Conservation (phyloP, 1,140 invertebrate species). For the Achatina immaculata region DNA sequence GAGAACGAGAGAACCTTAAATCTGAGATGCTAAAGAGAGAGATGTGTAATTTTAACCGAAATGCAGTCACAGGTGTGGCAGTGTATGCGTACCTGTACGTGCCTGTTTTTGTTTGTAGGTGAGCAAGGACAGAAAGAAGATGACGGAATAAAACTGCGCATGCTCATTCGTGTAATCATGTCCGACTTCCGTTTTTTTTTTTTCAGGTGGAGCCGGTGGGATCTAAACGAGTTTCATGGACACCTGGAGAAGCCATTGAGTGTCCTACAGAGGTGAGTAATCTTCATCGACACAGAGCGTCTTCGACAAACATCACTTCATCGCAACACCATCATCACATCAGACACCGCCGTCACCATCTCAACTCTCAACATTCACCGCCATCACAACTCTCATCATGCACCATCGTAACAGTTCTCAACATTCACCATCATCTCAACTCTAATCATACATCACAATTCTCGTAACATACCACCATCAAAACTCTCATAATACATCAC, state of each 20-base stretch:
- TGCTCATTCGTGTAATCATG: not conserved
- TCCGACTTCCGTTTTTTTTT: not conserved
- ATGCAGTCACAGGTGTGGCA: not conserved
- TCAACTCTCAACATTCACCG: slow-evolving; percentile 18
- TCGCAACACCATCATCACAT: not conserved
- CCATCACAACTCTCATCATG: not conserved
- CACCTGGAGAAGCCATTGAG: slow-evolving; percentile 48
- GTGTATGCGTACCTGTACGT: not conserved
- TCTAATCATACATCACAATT: not conserved
- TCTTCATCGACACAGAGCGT: too few relatives aligned
- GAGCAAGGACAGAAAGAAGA: not conserved
- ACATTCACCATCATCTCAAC: not conserved
- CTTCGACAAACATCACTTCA: not conserved
- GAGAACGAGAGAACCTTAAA: not conserved
- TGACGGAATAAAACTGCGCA: not conserved
- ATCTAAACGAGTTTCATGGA: slow-evolving; percentile 49
- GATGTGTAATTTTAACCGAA: not conserved
- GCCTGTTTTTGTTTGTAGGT: not conserved
- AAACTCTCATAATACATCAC: too few relatives aligned
- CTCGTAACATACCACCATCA: not conserved
- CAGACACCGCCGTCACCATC: slow-evolving; percentile 1
- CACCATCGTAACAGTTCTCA: not conserved
- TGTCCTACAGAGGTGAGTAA: slow-evolving; percentile 53
- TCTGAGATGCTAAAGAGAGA: not conserved
- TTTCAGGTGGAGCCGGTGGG: slow-evolving; percentile 52